A percentile compares a stretch with the other conserved stretches of the same genome.
phyloP scores from a whole-genome alignment of 2,113 vertebrate genomes.

The Peromyscus californicus region DNA sequence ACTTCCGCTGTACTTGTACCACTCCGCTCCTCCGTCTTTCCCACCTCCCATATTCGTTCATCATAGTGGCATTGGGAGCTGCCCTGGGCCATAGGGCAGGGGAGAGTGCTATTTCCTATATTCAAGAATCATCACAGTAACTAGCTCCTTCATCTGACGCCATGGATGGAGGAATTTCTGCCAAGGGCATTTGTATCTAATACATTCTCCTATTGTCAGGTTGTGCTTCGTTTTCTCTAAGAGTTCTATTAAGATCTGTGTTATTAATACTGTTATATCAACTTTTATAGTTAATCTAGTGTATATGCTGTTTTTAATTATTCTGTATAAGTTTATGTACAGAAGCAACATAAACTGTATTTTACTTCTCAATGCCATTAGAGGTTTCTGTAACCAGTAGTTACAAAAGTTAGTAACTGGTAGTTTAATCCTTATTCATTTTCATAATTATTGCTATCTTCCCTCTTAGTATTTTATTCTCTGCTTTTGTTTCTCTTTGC shows the following conservation, averaged over 20 bases:
- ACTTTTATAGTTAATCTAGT: neutral
- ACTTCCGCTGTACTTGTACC: too few species aligned
- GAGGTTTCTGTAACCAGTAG: neutral
- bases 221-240: neutral
- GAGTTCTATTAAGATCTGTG: neutral
- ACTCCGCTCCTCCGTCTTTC: too few species aligned
- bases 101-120: neutral
- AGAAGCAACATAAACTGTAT: neutral
- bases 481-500: neutral
- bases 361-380: constrained; percentile 17
- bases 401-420: neutral
- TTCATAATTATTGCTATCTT: neutral
- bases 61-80: too few species aligned
- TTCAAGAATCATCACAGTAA: neutral
- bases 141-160: constrained; percentile 2
- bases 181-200: neutral
- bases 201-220: neutral
- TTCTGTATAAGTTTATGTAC: neutral
- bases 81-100: too few species aligned
- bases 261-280: neutral
- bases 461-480: neutral
- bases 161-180: neutral
- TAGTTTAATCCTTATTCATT: neutral
- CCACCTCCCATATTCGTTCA: too few species aligned
- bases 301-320: constrained; percentile 16